A percentile compares a stretch with the other conserved stretches of the same genome.
Conservation (phyloP, 2,888 invertebrate species). For the Rotaria macrura region DNA sequence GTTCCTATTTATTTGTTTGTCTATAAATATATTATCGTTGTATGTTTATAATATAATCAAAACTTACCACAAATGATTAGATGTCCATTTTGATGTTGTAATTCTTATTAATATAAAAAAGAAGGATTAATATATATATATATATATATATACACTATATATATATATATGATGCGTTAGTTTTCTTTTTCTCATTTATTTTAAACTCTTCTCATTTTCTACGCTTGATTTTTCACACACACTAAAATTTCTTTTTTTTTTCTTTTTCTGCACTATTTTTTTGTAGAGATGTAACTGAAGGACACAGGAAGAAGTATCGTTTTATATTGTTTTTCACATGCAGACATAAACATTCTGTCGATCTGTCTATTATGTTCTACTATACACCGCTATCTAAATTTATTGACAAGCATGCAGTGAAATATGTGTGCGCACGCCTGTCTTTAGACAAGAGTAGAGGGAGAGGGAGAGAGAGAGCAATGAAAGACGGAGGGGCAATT, state of each 20-base stretch:
- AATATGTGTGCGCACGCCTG: neutral
- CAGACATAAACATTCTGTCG: neutral
- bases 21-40: neutral
- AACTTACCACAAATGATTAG: neutral
- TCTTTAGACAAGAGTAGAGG: neutral
- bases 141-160: too few species aligned
- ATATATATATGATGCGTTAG: neutral
- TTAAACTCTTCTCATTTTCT: neutral
- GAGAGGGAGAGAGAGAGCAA: neutral
- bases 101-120: neutral
- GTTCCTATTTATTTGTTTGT: neutral
- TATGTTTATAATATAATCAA: neutral
- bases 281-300: neutral
- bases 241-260: neutral
- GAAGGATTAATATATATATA: neutral
- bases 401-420: neutral
- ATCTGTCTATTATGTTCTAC: neutral
- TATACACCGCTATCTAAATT: neutral
- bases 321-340: neutral
- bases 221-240: neutral
- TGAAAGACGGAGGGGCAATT: neutral
- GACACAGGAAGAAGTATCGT: slow-evolving; percentile 4
- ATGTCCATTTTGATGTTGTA: slow-evolving; percentile 2
- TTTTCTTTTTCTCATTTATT: neutral
- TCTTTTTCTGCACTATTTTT: neutral